phyloP scores from a whole-genome alignment of 1,140 invertebrate species.

The Chironomus tepperi region DNA sequence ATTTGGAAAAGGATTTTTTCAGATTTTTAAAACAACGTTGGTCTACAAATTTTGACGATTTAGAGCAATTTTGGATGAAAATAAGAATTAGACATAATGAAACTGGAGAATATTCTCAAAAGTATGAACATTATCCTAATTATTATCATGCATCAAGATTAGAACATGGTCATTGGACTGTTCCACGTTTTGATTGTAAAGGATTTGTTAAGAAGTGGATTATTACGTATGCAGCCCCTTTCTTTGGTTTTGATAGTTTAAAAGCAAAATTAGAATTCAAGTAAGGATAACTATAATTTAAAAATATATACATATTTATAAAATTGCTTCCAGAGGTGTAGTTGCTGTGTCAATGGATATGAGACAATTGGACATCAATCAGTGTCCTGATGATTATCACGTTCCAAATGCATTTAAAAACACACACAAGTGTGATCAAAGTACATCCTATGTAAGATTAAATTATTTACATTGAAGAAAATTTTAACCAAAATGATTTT shows the following conservation, averaged over 20 bases:
- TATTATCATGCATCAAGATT: slow-evolving; percentile 79
- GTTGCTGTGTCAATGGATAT: slow-evolving; percentile 89
- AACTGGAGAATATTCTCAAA: slow-evolving; percentile 67
- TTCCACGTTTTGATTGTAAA: slow-evolving; percentile 89
- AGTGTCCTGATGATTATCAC: slow-evolving; percentile 84
- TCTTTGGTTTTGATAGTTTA: slow-evolving; percentile 94
- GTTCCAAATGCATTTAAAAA: slow-evolving; percentile 90
- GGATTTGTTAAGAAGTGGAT: slow-evolving; percentile 91
- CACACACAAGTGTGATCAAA: slow-evolving; percentile 88
- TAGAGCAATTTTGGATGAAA: slow-evolving; percentile 89
- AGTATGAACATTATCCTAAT: slow-evolving; percentile 85
- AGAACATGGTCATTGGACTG: slow-evolving; percentile 85
- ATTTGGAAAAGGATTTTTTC: slow-evolving; percentile 79
- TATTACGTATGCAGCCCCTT: slow-evolving; percentile 88
- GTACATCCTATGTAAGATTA: slow-evolving; percentile 85
- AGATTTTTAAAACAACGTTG: slow-evolving; percentile 82
- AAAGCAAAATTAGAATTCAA: slow-evolving; percentile 88
- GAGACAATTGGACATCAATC: slow-evolving; percentile 85
- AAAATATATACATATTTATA: slow-evolving; percentile 35
- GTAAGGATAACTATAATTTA: slow-evolving; percentile 49
- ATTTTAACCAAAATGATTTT: slow-evolving; percentile 29
- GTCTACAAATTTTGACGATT: slow-evolving; percentile 84
- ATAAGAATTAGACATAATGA: slow-evolving; percentile 86
- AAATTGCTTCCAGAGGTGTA: slow-evolving; percentile 89
- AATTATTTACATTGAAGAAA: slow-evolving; percentile 25